phyloP scores from a whole-genome alignment of 2,888 invertebrate genomes.

The Drosophila helvetica region DNA sequence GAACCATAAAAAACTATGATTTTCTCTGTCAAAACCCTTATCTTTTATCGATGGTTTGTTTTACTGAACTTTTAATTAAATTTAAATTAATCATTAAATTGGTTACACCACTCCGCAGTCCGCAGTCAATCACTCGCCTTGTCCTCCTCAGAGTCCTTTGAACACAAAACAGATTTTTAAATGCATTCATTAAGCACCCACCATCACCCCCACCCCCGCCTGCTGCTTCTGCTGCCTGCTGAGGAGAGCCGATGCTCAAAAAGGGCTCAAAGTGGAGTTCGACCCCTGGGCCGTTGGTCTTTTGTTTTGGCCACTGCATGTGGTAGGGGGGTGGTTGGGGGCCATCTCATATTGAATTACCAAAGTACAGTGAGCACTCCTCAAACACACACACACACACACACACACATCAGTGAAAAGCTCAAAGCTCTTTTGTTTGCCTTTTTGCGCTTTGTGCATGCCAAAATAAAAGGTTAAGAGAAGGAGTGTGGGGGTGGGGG shows the following conservation, averaged over 20 bases:
- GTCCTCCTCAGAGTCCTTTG: constrained; percentile 17
- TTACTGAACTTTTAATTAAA: neutral
- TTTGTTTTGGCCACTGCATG: constrained; percentile 39
- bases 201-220: neutral
- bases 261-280: constrained; percentile 23
- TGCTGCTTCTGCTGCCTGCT: neutral
- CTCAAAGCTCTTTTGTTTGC: constrained; percentile 58
- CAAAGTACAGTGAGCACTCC: constrained; percentile 45
- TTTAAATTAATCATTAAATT: constrained; percentile 28
- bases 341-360: constrained; percentile 43
- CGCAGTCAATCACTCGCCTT: neutral
- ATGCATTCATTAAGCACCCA: constrained; percentile 27
- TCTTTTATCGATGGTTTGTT: no score
- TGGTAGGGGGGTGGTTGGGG: neutral
- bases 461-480: constrained; percentile 59
- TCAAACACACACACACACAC: constrained; percentile 10
- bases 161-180: constrained; percentile 35
- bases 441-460: constrained; percentile 69
- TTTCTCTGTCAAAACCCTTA: no score
- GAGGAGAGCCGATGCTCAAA: constrained; percentile 9
- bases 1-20: no score
- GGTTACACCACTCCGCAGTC: neutral
- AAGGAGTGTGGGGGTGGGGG: neutral
- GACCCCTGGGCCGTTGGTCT: constrained; percentile 31
- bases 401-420: constrained; percentile 1